A percentile compares a stretch with the other conserved stretches of the same genome.
These are phyloP conservation scores for Ichneumoninae sp. DNA, from an alignment of 2,888 invertebrate genomes.

Conservation along the genomic window DNA sequence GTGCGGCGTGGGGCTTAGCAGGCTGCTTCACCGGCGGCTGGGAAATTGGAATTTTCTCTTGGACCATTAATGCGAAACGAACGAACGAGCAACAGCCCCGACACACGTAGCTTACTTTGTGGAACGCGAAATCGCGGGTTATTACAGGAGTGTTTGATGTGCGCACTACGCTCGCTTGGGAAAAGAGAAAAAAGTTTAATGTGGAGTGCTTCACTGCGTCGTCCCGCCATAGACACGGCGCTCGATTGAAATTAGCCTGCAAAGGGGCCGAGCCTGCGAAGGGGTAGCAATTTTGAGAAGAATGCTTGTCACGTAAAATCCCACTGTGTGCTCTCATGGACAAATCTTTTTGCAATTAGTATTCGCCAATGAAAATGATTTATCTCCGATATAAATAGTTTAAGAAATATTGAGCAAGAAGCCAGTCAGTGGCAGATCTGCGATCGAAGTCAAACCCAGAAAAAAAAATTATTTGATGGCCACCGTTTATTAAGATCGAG, in stretches of 20 bases:
- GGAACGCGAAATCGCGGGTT: conserved; percentile 56
- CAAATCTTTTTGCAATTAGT: not conserved
- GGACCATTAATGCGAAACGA: conserved; percentile 57
- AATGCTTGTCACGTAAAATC: not conserved
- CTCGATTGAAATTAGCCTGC: not conserved
- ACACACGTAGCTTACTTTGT: conserved; percentile 49
- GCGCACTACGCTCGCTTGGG: conserved; percentile 11
- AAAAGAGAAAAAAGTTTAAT: not conserved
- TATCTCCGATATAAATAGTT: no score
- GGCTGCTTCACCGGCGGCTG: conserved; percentile 49
- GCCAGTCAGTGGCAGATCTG: no score
- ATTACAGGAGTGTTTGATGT: conserved; percentile 61
- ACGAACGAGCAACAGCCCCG: conserved; percentile 39
- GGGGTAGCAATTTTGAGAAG: not conserved
- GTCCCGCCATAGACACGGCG: not conserved
- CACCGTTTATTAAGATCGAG: no score
- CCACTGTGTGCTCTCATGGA: not conserved
- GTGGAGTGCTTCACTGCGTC: conserved; percentile 2
- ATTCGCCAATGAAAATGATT: no score
- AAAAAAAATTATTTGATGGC: no score
- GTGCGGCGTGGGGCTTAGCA: conserved; percentile 43
- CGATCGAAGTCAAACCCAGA: no score
- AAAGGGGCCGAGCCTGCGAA: not conserved
- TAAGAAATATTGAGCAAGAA: no score
- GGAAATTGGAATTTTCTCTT: conserved; percentile 65